Base-by-base conservation (phyloP, 2,113 vertebrate species). In the Elaphurus davidianus region DNA sequence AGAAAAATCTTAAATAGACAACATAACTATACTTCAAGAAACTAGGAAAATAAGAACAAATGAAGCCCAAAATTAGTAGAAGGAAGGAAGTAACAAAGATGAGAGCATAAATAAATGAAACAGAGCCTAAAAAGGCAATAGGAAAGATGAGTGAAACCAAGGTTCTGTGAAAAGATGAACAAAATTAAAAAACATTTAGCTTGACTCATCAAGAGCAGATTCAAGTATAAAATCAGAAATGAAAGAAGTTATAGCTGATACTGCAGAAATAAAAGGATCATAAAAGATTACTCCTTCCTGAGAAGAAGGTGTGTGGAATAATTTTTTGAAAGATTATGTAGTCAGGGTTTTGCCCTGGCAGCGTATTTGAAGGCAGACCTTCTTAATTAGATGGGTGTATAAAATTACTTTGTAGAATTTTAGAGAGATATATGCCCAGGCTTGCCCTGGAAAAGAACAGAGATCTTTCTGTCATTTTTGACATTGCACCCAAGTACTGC, bases 271-370 rank as follows among this genome's bases (percentile, higher is more conserved):
- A 81, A 81, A 79, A 79, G 45, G 28, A 33, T 33, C 45, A 79
- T 33, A 79, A 79, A 81, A 50, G 16, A 81, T 81, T 50, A 50
- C 45, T 74, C 33, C 55, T 87, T 79, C 43, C 62, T 84, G 47
- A 64, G 40, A 74, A 87, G 91, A 30, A 0, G 16, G 13, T 74
- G 30, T 23, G 3, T 82, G 55, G 52, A 50, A 87, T 28, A 90
- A 8, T 11, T 96, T 85, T 90, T 95, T 59, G 40, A 90, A 47
- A 45, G 96, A 87, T 91, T 97, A 92, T 71, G 30, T 87, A 93
- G 89, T 86, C 3, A 2, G 62, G 84, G 28, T 62, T 96, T 96
- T 71, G 36, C 52, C 91, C 17, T 17, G 54, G 71, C 28, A 67
- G 16, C 6, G n/a, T 97, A 47, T 52, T 91, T 89, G 92, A 91